Base-by-base conservation (phyloP, 2,113 vertebrate genomes). In the Sceloporus tristichus region DNA sequence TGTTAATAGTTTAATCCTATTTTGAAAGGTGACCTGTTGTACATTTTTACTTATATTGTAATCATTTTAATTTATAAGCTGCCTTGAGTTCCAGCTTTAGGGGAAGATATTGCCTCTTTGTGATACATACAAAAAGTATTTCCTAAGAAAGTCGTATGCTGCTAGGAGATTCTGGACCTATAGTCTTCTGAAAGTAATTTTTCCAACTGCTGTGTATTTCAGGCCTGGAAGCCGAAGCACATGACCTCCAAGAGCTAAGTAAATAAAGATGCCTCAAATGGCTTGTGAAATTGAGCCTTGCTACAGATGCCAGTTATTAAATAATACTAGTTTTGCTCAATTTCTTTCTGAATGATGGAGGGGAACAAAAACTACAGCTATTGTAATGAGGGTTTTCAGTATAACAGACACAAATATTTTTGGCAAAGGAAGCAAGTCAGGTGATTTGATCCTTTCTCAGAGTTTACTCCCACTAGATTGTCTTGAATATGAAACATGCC, bases 401-500 rank as follows among this genome's bases (percentile, higher is more conserved):
- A 53, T 27, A 53, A 53, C 29, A 29, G 10, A 34, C 38, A 75
- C 10, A 27, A 40, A 82, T 90, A 56, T 87, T 25, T 1, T 76
- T 65, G 54, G 76, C 13, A 86, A 79, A 88, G 13, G 1, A 70
- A 56, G 5, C 42, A 34, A 88, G 74, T 10, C 18, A 90, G 0
- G 78, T 62, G 16, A 27, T 82, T 86, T 87, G 9, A 25, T 78
- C 5, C 34, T 34, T 34, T 75, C 56, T 85, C 7, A 38, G 82
- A 65, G 82, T 82, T 83, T 42, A 65, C 66, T 59, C 56, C 27
- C 27, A 53, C 42, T 0, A 85, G 78, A 42, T 16, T 70, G 40
- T n/a, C 75, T 85, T 88, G 84, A 88, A 88, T 78, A 82, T 59
- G 77, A 87, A 38, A 0, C 1, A 87, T 89, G 83, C 48, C 80